Conservation (phyloP, 2,797 vertebrate species). For the Falco naumanni region DNA sequence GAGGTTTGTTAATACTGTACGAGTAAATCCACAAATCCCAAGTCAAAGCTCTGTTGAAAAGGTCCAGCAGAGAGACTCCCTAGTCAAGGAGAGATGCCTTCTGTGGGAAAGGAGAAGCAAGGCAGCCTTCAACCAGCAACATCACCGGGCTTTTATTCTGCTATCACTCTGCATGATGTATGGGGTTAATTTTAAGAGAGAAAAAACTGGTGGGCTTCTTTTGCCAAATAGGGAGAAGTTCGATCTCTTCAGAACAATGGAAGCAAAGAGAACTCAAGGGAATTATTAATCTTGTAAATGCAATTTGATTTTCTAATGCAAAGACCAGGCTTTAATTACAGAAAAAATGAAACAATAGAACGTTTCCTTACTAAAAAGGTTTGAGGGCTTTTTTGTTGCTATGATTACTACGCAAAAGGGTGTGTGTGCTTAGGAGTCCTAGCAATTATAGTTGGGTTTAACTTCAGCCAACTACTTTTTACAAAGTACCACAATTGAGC, state of each 20-base stretch:
- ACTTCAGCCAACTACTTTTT: background rate
- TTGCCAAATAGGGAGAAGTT: background rate
- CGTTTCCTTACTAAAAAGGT: conserved; percentile 31
- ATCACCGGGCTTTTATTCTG: background rate
- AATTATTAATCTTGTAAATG: conserved; percentile 11
- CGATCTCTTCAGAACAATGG: background rate
- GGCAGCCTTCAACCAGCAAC: background rate
- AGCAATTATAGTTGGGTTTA: background rate
- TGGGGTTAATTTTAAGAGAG: background rate
- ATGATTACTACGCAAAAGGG: background rate
- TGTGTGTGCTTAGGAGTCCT: background rate
- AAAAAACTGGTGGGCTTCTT: background rate
- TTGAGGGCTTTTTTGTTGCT: background rate
- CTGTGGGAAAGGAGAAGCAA: background rate
- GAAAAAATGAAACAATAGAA: conserved; percentile 29
- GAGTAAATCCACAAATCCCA: background rate
- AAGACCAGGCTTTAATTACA: conserved; percentile 44
- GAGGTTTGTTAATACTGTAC: background rate
- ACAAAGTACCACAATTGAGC: background rate
- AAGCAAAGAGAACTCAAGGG: background rate
- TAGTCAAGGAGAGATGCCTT: background rate
- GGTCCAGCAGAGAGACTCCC: background rate
- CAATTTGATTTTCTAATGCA: conserved; percentile 42
- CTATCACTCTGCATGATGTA: background rate
- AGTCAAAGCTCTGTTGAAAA: background rate